phyloP scores from a whole-genome alignment of 1,140 invertebrate genomes.

The Drosophila arizonae region DNA sequence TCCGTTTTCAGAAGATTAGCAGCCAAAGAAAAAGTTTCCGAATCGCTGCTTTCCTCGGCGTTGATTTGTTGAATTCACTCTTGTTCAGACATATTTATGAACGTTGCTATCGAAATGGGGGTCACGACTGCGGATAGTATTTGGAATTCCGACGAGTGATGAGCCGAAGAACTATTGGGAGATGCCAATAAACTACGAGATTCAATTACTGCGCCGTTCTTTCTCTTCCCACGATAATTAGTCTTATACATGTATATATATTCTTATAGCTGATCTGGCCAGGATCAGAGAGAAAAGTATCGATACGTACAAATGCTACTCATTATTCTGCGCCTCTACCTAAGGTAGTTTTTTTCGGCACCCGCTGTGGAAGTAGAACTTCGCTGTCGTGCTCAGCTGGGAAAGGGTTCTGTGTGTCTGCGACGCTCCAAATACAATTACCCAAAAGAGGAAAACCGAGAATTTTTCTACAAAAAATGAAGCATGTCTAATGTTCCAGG shows the following conservation, averaged over 20 bases:
- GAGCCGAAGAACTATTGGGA: neutral
- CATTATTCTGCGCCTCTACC: neutral
- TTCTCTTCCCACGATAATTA: too few relatives aligned
- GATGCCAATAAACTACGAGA: slow-evolving; percentile 9
- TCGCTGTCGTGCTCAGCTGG: slow-evolving; percentile 40
- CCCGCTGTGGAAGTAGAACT: slow-evolving; percentile 71
- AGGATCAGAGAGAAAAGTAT: too few relatives aligned
- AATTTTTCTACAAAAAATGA: slow-evolving; percentile 63
- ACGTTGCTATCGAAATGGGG: slow-evolving; percentile 42
- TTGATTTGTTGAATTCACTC: slow-evolving; percentile 56
- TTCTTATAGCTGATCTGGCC: too few relatives aligned
- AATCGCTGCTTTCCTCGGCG: slow-evolving; percentile 18
- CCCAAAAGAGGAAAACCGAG: slow-evolving; percentile 26
- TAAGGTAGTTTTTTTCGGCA: neutral
- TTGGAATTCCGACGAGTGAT: neutral
- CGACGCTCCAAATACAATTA: slow-evolving; percentile 74
- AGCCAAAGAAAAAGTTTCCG: slow-evolving; percentile 46
- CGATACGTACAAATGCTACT: neutral
- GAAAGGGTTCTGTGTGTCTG: slow-evolving; percentile 57
- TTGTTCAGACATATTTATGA: slow-evolving; percentile 60
- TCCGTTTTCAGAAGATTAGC: slow-evolving; percentile 69
- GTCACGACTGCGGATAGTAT: slow-evolving; percentile 25
- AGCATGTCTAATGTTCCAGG: slow-evolving; percentile 66
- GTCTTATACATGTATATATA: too few relatives aligned
- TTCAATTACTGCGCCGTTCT: slow-evolving; percentile 23